Evolutionary conservation across 2,888 invertebrate species (phyloP).

Genomic region (Caenorhabditis japonica): DNA sequence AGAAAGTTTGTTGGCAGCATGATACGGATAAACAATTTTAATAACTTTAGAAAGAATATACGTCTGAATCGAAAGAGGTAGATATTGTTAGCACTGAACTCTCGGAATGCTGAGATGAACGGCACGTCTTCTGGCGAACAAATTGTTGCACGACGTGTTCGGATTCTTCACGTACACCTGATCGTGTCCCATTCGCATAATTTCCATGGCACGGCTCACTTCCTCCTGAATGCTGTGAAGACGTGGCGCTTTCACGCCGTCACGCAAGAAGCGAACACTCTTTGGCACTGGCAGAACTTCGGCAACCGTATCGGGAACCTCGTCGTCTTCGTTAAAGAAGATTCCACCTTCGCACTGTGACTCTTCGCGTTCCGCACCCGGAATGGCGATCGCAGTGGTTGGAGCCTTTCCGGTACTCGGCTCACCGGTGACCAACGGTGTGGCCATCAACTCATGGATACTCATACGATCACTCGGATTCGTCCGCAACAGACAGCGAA

Average conservation of each 20-base stretch:
- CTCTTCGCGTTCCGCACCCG: constrained; percentile 41
- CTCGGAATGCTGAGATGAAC: constrained; percentile 60
- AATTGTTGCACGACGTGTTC: constrained; percentile 58
- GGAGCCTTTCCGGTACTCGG: constrained; percentile 23
- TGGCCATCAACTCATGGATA: constrained; percentile 72
- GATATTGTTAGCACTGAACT: constrained; percentile 53
- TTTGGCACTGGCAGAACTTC: constrained; percentile 61
- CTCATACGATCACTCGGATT: constrained; percentile 72
- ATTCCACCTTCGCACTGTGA: constrained; percentile 27
- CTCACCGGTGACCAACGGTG: constrained; percentile 65
- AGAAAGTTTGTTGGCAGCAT: too few relatives aligned
- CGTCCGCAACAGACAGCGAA: constrained; percentile 70
- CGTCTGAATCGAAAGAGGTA: too few relatives aligned
- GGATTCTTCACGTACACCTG: constrained; percentile 64
- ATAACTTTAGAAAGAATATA: too few relatives aligned
- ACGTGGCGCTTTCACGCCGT: constrained; percentile 71
- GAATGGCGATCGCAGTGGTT: constrained; percentile 54
- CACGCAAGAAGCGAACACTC: constrained; percentile 67
- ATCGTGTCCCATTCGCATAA: constrained; percentile 73
- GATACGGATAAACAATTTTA: too few relatives aligned
- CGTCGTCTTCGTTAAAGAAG: constrained; percentile 42
- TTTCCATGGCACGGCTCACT: constrained; percentile 73
- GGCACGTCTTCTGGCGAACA: constrained; percentile 55
- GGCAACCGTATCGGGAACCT: constrained; percentile 42
- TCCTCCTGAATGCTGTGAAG: constrained; percentile 75